Evolutionary conservation across 2,797 vertebrate species (phyloP).

Genomic region (Poeciliopsis infans): DNA sequence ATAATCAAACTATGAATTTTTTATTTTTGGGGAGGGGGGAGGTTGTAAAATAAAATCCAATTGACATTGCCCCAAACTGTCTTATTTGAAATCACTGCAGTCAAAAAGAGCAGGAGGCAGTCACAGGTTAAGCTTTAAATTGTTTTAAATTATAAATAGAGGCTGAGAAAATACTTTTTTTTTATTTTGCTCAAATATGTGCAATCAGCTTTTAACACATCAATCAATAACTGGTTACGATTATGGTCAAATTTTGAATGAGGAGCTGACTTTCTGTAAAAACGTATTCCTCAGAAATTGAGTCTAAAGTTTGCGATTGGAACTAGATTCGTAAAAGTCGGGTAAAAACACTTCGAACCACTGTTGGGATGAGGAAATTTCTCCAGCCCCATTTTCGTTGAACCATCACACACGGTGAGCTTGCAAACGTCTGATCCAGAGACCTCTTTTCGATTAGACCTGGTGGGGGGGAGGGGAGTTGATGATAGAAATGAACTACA

Average conservation of each 20-base stretch:
- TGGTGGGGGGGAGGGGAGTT: slow-evolving; percentile 2
- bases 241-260: background rate
- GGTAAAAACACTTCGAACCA: background rate
- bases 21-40: background rate
- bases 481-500: slow-evolving; percentile 34
- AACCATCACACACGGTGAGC: slow-evolving; percentile 33
- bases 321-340: background rate
- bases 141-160: background rate
- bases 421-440: slow-evolving; percentile 47
- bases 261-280: background rate
- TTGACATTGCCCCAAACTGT: background rate
- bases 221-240: background rate
- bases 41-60: background rate
- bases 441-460: slow-evolving; percentile 12
- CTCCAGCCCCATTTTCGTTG: slow-evolving; percentile 5
- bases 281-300: background rate
- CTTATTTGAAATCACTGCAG: background rate
- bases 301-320: background rate
- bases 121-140: background rate
- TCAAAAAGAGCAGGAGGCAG: background rate
- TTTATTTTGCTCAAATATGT: background rate
- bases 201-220: background rate
- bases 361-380: background rate
- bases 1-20: background rate
- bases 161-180: background rate